Conservation (phyloP, 2,113 vertebrate species). For the Aegotheles bennettii region DNA sequence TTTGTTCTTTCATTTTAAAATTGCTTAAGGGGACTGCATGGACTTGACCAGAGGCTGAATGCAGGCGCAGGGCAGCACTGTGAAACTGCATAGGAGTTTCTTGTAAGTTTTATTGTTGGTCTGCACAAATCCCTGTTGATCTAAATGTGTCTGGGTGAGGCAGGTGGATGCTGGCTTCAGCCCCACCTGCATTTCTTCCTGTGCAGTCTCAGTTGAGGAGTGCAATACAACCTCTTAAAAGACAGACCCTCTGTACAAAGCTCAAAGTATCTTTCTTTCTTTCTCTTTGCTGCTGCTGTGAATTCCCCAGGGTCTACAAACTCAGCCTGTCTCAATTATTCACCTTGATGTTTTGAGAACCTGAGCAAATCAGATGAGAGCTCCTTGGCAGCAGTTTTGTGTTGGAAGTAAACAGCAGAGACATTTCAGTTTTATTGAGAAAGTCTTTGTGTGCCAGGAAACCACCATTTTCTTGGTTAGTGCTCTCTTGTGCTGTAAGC, state of each 20-base stretch:
- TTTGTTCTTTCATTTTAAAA: not conserved
- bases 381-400: slow-evolving; percentile 4
- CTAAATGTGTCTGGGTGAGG: not conserved
- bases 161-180: not conserved
- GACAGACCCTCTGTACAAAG: not conserved
- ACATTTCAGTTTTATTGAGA: not conserved
- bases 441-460: not conserved
- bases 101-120: not conserved
- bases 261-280: not conserved
- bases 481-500: not conserved
- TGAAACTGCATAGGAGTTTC: not conserved
- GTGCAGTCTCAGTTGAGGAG: not conserved
- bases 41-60: not conserved
- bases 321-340: slow-evolving; percentile 19
- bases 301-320: not conserved
- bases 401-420: not conserved
- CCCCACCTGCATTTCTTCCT: not conserved
- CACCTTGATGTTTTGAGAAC: not conserved
- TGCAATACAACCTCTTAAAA: not conserved
- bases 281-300: not conserved
- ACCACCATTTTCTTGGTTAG: not conserved
- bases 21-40: fast-evolving
- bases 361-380: slow-evolving; percentile 10
- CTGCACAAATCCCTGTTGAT: not conserved
- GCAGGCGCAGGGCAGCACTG: not conserved